Base-by-base conservation (phyloP, 2,888 invertebrate genomes). In the Pimpla rufipes region DNA sequence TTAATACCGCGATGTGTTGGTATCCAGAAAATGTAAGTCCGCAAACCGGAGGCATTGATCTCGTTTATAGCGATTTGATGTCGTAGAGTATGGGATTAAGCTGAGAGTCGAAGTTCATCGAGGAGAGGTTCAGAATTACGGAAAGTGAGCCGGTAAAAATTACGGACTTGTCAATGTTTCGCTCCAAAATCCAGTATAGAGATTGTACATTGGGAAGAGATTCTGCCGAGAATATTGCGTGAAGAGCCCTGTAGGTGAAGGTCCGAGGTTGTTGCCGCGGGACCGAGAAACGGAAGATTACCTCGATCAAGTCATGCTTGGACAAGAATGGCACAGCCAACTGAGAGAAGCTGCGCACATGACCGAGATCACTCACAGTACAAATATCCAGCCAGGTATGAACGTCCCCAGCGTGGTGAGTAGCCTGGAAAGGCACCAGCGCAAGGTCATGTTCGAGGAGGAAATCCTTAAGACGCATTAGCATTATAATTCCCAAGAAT, bases 141-240 rank as follows among this genome's bases (percentile, higher is more conserved):
- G 68, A 68, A 0, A 68, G 59, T 0, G 67, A 80, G 59, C 68
- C 80, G 0, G 74, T 50, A 16, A 80, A 80, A 5, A 80, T 50
- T 0, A 47, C 50, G 0, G 73, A 50, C 0, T 52, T 11, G 0
- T 1, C 3, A 11, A 73, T 62, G 4, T 29, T 11, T 23, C 11
- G 10, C 5, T 50, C 40, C 18, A 8, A 0, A 18, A 80, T 80
- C 1, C 10, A 10, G 29, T 59, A 16, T 8, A 74, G 35, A 7
- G 67, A 13, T 7, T 50, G 29, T 1, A 74, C 67, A 2, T 74
- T 80, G 1, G 74, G 74, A 2, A 75, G 68, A 0, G 67, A 57
- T 50, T 80, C 74, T 0, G 74, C 74, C 11, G 67, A 47, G 16
- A 74, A 82, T 2, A 67, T 74, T 1, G 68, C 11, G 10, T 42